These are phyloP conservation scores for Malaclemys terrapin DNA, from an alignment of 2,113 vertebrate species.

Conservation along the genomic window DNA sequence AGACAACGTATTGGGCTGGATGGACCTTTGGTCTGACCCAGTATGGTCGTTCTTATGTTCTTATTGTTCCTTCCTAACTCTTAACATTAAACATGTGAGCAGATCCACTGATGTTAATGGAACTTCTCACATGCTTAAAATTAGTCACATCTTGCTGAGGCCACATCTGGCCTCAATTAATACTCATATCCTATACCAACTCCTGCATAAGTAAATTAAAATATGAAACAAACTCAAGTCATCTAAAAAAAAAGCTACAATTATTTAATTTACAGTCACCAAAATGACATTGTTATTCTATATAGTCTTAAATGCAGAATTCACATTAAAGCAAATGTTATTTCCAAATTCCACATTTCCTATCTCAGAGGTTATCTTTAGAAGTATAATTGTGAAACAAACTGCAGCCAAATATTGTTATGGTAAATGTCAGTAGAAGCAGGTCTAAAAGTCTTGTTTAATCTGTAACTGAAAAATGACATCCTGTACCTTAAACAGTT, in stretches of 20 bases:
- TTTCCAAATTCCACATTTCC: not conserved
- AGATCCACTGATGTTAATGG: not conserved
- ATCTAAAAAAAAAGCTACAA: not conserved
- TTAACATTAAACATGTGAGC: not conserved
- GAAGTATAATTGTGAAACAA: not conserved
- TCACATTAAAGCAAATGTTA: not conserved
- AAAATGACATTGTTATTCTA: not conserved
- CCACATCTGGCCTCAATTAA: not conserved
- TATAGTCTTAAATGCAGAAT: not conserved
- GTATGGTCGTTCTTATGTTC: too few relatives aligned
- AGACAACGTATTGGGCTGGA: too few relatives aligned
- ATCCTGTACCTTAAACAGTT: conserved; percentile 92
- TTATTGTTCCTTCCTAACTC: too few relatives aligned
- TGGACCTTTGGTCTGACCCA: too few relatives aligned
- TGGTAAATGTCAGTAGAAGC: not conserved
- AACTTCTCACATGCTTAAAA: not conserved
- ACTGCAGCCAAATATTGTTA: rapidly evolving
- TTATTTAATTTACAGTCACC: not conserved
- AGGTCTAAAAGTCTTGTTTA: not conserved
- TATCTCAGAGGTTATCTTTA: not conserved
- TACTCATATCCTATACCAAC: not conserved
- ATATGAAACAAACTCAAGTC: not conserved
- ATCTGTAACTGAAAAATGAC: not conserved
- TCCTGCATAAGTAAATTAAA: not conserved
- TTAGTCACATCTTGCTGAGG: not conserved